Evolutionary conservation across 2,888 invertebrate genomes (phyloP), one percentile per base, ranked within the genome.

Genomic region (Cephalotes varians): DNA sequence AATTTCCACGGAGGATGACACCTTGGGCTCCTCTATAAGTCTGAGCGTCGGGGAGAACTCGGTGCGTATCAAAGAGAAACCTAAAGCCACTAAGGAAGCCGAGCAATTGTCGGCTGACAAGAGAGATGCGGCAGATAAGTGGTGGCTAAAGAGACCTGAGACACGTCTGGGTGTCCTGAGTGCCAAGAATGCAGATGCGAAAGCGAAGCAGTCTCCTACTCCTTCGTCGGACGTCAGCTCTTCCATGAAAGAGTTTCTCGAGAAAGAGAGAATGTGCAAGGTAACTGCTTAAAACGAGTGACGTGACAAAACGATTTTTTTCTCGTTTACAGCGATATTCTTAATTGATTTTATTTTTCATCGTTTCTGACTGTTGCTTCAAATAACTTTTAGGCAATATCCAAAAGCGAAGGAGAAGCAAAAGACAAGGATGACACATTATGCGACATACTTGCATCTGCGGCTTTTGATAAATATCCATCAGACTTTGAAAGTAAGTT

Each of bases 401-500:
- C 91, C 40, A 93, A 87, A 65, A 91, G 80, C 56, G 92, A 93
- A 72, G 85, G 83, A n/a, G 91, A 91, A 37, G 83, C 60, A 0
- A 91, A 90, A 74, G 92, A 92, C 25, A 93, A 91, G 58, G 93
- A 94, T 76, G 93, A 94, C 51, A 94, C 93, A 6, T 84, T 93
- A 6, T 92, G 93, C 58, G 93, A 94, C 37, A 90, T 93, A 85
- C 87, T 94, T 40, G 93, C 93, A n/a, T 93, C 93, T 5, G 87
- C 89, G 6, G 93, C 93, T 12, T 93, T 94, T 47, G 94, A 94
- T 67, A 94, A 93, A 83, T 94, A 94, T 84, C 92, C 93, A 64
- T 93, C 94, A n/a, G 94, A 94, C 71, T 93, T 94, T 89, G 94
- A 94, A 85, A 94, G 94, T 93, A 86, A 82, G 93, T 83, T 65